Evolutionary conservation across 2,888 invertebrate species (phyloP).

Genomic region (Eucera pruinosa): DNA sequence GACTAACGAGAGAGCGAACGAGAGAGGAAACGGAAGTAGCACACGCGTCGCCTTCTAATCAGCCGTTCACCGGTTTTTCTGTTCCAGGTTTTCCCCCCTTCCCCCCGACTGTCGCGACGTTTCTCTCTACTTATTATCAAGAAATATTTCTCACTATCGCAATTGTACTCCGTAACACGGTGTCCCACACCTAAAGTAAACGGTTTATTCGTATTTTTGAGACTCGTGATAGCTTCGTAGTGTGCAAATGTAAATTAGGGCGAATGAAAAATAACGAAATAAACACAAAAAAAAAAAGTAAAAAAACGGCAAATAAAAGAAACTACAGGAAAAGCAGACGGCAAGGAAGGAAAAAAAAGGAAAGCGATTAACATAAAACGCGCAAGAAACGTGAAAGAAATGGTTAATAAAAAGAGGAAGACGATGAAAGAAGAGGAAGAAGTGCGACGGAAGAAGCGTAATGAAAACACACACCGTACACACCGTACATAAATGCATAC

Average conservation of each 20-base stretch:
- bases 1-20: not conserved
- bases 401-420: conserved; percentile 6
- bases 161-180: conserved; percentile 75
- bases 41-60: conserved; percentile 26
- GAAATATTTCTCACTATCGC: conserved; percentile 78
- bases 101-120: conserved; percentile 71
- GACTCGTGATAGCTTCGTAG: conserved; percentile 80
- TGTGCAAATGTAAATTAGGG: conserved; percentile 78
- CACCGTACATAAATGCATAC: too few relatives aligned
- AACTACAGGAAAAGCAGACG: not conserved
- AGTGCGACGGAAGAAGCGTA: conserved; percentile 21
- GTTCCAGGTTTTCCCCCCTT: conserved; percentile 74
- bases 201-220: conserved; percentile 77
- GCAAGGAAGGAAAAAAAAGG: not conserved
- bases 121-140: conserved; percentile 79
- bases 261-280: conserved; percentile 53
- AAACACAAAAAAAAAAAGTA: not conserved
- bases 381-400: not conserved
- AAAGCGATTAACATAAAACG: not conserved
- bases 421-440: conserved; percentile 17
- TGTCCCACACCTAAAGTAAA: conserved; percentile 72
- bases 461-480: conserved; percentile 37
- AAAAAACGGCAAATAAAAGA: not conserved
- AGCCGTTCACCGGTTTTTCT: conserved; percentile 44
- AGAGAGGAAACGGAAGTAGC: not conserved